A percentile compares a stretch with the other conserved stretches of the same genome.
These are phyloP conservation scores for Galemys pyrenaicus DNA, from an alignment of 2,113 vertebrate genomes.

Conservation along the genomic window DNA sequence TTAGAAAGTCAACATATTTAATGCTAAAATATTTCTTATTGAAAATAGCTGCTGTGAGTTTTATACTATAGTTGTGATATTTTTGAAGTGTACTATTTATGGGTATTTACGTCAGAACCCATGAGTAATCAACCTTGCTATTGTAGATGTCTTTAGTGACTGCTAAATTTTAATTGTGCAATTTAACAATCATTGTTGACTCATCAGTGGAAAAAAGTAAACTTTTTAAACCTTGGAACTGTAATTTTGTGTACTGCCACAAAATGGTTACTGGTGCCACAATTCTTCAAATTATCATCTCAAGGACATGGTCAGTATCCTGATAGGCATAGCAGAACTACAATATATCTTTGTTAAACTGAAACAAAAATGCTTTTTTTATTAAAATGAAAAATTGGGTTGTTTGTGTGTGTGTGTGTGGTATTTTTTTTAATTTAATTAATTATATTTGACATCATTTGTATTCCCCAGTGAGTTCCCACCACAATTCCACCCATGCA, in stretches of 20 bases:
- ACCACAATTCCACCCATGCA: too few relatives aligned
- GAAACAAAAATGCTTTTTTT: not conserved
- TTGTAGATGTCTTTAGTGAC: not conserved
- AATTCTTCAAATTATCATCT: not conserved
- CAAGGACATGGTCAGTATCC: not conserved
- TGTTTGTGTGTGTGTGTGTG: too few relatives aligned
- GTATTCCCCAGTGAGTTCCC: too few relatives aligned
- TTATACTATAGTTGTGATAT: not conserved
- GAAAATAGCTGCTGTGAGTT: not conserved
- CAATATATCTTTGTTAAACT: constrained; percentile 3
- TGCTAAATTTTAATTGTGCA: not conserved
- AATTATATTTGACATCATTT: too few relatives aligned
- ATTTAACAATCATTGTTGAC: not conserved
- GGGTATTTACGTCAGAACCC: not conserved
- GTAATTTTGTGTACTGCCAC: not conserved
- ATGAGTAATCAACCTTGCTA: not conserved
- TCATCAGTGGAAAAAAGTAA: not conserved
- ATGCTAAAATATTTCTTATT: not conserved
- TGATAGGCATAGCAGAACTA: not conserved
- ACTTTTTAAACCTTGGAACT: not conserved
- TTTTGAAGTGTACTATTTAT: not conserved
- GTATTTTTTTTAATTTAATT: too few relatives aligned
- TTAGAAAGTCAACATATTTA: not conserved
- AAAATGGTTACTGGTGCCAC: not conserved
- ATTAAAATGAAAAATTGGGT: not conserved